Evolutionary conservation across 2,888 invertebrate species (phyloP).

Genomic region (Strigamia maritima): DNA sequence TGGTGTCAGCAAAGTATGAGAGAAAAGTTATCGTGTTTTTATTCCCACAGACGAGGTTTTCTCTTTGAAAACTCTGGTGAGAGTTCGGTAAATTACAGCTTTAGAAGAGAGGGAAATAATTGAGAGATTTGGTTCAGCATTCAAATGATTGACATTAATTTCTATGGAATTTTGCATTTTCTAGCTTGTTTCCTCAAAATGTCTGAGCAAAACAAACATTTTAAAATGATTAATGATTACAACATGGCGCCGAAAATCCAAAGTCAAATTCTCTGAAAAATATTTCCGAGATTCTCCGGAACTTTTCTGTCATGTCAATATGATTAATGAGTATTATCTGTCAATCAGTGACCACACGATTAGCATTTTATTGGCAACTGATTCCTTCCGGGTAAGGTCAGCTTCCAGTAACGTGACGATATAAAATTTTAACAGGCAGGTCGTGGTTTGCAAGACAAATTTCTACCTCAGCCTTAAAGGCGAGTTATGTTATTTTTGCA

Average conservation of each 20-base stretch:
- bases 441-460: constrained; percentile 31
- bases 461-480: constrained; percentile 11
- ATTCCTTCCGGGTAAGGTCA: constrained; percentile 25
- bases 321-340: neutral
- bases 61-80: neutral
- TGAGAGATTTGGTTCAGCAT: neutral
- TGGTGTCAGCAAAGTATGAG: constrained; percentile 21
- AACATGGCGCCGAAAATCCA: neutral
- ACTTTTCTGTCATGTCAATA: neutral
- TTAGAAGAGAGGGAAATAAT: neutral
- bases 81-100: constrained; percentile 14
- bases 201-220: no score
- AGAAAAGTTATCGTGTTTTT: constrained; percentile 12
- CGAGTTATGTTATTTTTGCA: constrained; percentile 5
- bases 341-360: neutral
- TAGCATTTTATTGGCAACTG: constrained; percentile 1
- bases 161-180: no score
- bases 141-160: no score
- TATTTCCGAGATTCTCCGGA: neutral
- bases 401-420: constrained; percentile 6
- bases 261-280: neutral
- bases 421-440: neutral
- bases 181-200: no score
- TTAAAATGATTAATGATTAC: no score
- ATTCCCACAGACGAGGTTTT: constrained; percentile 7